Base-by-base conservation (phyloP, 1,140 invertebrate genomes). In the Calliphora vicina region DNA sequence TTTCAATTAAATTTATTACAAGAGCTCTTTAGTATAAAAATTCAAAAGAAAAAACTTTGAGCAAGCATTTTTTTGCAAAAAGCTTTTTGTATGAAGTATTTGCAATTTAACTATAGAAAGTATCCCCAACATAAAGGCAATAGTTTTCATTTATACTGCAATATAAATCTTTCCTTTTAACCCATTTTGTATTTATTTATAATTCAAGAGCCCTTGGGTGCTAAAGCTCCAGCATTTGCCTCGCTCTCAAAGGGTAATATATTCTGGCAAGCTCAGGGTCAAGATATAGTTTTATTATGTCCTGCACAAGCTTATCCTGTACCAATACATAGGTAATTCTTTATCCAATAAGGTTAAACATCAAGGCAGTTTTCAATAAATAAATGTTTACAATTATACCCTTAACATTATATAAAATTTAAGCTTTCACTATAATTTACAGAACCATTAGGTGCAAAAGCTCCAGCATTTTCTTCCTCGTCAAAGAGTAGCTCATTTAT, bases 401-500 rank as follows among this genome's bases (percentile, higher is more conserved):
- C n/a, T n/a, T n/a, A n/a, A n/a, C n/a, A n/a, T n/a, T n/a, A n/a
- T n/a, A n/a, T n/a, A n/a, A n/a, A n/a, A n/a, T 25, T 17, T 50
- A 10, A 67, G 10, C n/a, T 67, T 20, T 9, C 0, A 0, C n/a
- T n/a, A n/a, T n/a, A n/a, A n/a, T 87, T 9, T 82, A 9, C 92
- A 95, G 94, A 95, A 91, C 94, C 94, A 82, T 92, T 95, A 83
- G 94, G 93, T 88, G 92, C 92, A 81, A 94, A 94, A 89, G 92
- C 93, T 84, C 94, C 94, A 26, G 92, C 92, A 74, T 83, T 86
- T 80, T 57, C 83, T 72, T 91, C 93, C 84, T 94, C 95, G 86
- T 93, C 93, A 84, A 95, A 95, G 91, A 93, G 93, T 87, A 93
- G 93, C 78, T 93, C 93, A 83, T 91, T 94, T 84, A 92, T 92